Conservation (phyloP, 2,797 vertebrate genomes). For the Basileuterus tristriatus region DNA sequence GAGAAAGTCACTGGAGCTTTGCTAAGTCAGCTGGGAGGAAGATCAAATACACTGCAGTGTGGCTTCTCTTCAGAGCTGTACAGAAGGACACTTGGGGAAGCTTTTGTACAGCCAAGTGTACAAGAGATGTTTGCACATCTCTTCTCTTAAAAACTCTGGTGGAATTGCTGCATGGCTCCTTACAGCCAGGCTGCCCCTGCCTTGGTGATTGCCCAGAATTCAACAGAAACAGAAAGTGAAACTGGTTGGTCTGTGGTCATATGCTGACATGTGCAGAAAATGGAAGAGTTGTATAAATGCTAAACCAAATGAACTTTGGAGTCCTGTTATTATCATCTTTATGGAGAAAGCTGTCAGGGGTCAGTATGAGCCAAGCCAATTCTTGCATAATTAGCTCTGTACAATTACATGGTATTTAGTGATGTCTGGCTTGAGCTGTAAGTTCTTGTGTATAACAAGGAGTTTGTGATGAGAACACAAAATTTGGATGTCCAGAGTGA, state of each 20-base stretch:
- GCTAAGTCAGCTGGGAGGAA: not conserved
- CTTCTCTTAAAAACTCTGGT: not conserved
- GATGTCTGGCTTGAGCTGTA: constrained; percentile 17
- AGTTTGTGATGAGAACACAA: not conserved
- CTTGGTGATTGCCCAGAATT: not conserved
- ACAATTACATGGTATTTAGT: constrained; percentile 6
- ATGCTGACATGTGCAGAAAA: not conserved
- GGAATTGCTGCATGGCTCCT: not conserved
- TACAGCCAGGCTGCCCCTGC: not conserved
- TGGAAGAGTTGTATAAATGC: not conserved
- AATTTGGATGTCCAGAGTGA: not conserved
- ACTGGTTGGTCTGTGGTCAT: not conserved
- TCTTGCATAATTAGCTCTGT: not conserved
- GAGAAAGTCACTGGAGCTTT: not conserved
- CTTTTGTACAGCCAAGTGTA: not conserved
- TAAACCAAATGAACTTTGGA: not conserved
- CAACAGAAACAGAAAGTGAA: constrained; percentile 50
- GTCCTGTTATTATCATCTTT: not conserved
- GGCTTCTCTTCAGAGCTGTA: not conserved
- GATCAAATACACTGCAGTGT: not conserved
- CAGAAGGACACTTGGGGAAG: not conserved
- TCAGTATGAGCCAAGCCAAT: not conserved
- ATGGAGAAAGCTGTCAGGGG: not conserved
- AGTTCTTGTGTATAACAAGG: not conserved
- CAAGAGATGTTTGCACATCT: not conserved